Evolutionary conservation across 1,140 invertebrate species (phyloP), one percentile per base, ranked within the genome.

Genomic region (Rhopalosiphum padi): DNA sequence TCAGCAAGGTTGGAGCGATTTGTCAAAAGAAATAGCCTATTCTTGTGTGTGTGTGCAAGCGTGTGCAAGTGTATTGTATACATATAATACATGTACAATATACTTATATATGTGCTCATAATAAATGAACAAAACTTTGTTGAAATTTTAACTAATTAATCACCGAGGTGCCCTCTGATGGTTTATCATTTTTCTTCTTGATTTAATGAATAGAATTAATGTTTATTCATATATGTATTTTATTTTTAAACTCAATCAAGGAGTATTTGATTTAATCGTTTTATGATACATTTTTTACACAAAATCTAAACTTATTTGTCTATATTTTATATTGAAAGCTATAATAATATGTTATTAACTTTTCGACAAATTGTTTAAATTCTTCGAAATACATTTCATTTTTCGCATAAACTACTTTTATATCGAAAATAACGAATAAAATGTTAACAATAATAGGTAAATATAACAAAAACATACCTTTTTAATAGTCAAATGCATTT

Each of bases 91-190:
- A 60, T 15, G 30, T 30, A 30, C 25, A 60, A 60, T 60, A 60
- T 30, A 60, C 30, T 30, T 77, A 77, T 77, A 77, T 90, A 51
- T 89, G 43, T 37, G 21, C 25, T 68, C 35, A 25, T 68, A 68
- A 90, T 41, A 90, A 90, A 90, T 68, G 53, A 41, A 41, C 89
- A 43, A 68, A 90, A 90, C 35, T 43, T 35, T 22, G 89, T 60
- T 43, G 89, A 90, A 60, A 90, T 90, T 90, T 55, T 68, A 68
- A 22, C 51, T 60, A 90, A 90, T 60, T 90, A 90, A 90, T 90
- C 89, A 90, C 37, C 0, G 35, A 37, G 21, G 41, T 41, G 35
- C 51, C 35, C 48, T 51, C 6, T 2, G 23, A 60, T 90, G 37
- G 53, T 90, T 53, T 90, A 60, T 90, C 51, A 90, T 90, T 90